Percentiles rank a stretch among this genome's conserved stretches.
Evolutionary conservation across 2,888 invertebrate species (phyloP).

Genomic region (Megalurothrips usitatus): DNA sequence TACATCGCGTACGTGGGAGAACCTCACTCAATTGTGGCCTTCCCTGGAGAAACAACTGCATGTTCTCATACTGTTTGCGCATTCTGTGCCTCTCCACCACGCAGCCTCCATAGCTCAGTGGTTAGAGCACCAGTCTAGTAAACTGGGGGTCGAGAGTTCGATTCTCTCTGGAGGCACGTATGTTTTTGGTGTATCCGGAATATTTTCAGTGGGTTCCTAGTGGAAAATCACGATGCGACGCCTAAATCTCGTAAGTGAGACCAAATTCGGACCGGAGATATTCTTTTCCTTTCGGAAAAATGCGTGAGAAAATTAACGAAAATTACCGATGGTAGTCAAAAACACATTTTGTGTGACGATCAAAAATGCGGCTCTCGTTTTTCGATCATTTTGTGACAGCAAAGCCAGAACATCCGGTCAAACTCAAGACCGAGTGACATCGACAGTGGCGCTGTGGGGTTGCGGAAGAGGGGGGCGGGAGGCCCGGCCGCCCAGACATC

Average conservation of each 20-base stretch:
- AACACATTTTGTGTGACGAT: too few relatives aligned
- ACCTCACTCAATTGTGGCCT: too few relatives aligned
- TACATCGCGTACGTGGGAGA: too few relatives aligned
- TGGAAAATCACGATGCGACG: too few relatives aligned
- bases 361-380: too few relatives aligned
- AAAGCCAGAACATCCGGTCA: not conserved
- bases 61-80: not conserved
- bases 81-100: not conserved
- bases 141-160: slow-evolving; percentile 18
- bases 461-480: not conserved
- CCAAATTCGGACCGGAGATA: too few relatives aligned
- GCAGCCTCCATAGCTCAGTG: slow-evolving; percentile 16
- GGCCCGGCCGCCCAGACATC: not conserved
- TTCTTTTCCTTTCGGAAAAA: too few relatives aligned
- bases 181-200: not conserved
- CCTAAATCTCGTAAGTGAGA: too few relatives aligned
- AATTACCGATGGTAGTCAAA: too few relatives aligned
- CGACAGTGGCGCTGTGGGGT: not conserved
- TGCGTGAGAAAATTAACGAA: too few relatives aligned
- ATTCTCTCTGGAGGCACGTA: slow-evolving; percentile 3
- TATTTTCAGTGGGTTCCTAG: too few relatives aligned
- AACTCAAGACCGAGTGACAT: not conserved
- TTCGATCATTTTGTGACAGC: too few relatives aligned
- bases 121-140: slow-evolving; percentile 24
- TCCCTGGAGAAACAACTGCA: not conserved